Percentiles rank a stretch among this genome's conserved stretches.
These are phyloP conservation scores for Eulacestoma nigropectus DNA, from an alignment of 2,113 vertebrate species.

Conservation along the genomic window DNA sequence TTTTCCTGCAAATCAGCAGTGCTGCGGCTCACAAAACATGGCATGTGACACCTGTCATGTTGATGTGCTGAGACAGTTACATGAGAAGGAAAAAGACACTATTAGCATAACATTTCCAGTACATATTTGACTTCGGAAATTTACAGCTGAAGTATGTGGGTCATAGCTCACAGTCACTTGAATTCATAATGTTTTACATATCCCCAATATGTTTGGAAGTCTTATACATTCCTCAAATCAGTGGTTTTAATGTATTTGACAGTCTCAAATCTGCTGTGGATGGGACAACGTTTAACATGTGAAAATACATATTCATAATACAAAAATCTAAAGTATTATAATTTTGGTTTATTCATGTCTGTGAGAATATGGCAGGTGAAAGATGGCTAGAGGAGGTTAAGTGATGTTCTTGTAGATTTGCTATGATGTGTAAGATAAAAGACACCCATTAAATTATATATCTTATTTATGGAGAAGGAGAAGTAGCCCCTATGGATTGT, in stretches of 20 bases:
- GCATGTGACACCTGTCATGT: not conserved
- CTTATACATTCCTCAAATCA: constrained; percentile 1
- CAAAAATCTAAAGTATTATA: constrained; percentile 43
- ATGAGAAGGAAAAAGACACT: not conserved
- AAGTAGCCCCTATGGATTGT: constrained; percentile 68
- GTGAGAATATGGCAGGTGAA: constrained; percentile 45
- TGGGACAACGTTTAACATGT: constrained; percentile 32
- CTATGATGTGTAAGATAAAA: constrained; percentile 71
- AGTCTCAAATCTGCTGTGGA: constrained; percentile 16
- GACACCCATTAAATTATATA: constrained; percentile 69
- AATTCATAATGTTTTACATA: constrained; percentile 57
- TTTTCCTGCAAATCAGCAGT: not conserved
- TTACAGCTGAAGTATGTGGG: constrained; percentile 39
- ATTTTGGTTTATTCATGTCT: constrained; percentile 57
- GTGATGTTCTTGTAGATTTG: constrained; percentile 67
- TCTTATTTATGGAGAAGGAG: constrained; percentile 72
- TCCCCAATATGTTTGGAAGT: constrained; percentile 18
- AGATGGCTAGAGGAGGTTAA: constrained; percentile 68
- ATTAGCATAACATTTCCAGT: constrained; percentile 55
- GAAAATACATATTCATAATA: constrained; percentile 58
- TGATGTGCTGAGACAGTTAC: constrained; percentile 27
- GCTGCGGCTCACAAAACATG: not conserved
- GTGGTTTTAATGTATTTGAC: constrained; percentile 44
- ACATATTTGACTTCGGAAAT: constrained; percentile 46
- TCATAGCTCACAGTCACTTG: constrained; percentile 52